phyloP scores from a whole-genome alignment of 2,797 vertebrate genomes.

The Micromesistius poutassou region DNA sequence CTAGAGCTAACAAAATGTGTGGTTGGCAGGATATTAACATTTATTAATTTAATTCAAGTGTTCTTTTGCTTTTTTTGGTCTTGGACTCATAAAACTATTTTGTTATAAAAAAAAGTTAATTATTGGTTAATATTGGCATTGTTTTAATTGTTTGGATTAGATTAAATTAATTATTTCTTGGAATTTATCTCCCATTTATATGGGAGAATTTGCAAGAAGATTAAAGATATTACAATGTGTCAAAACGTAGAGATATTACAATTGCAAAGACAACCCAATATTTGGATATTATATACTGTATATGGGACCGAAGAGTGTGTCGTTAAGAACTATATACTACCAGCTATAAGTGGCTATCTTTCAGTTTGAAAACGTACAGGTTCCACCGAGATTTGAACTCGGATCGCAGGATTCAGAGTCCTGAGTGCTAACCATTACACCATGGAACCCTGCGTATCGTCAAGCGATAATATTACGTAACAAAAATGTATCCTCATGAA shows the following conservation, averaged over 20 bases:
- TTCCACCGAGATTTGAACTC: constrained; percentile 36
- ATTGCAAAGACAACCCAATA: no score
- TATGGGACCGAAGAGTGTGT: no score
- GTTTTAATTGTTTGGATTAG: background rate
- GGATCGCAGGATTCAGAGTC: constrained; percentile 38
- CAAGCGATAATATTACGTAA: no score
- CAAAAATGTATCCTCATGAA: no score
- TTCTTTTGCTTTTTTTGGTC: no score
- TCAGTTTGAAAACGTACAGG: constrained; percentile 4
- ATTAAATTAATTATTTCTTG: background rate
- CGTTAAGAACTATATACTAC: no score
- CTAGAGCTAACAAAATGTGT: background rate
- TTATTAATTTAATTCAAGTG: background rate
- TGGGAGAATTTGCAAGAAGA: no score
- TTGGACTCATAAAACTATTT: background rate
- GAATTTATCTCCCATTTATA: background rate
- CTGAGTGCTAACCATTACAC: constrained; percentile 39
- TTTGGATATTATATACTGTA: no score
- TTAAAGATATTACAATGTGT: no score
- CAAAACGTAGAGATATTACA: no score
- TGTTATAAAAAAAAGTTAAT: background rate
- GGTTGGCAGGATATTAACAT: background rate
- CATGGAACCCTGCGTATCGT: constrained; percentile 12
- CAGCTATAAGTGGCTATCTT: no score
- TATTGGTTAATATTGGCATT: background rate